A percentile compares a stretch with the other conserved stretches of the same genome.
Evolutionary conservation across 92 coral and sea anemone species (phyloP).

Genomic region (Epizoanthus rinbou): DNA sequence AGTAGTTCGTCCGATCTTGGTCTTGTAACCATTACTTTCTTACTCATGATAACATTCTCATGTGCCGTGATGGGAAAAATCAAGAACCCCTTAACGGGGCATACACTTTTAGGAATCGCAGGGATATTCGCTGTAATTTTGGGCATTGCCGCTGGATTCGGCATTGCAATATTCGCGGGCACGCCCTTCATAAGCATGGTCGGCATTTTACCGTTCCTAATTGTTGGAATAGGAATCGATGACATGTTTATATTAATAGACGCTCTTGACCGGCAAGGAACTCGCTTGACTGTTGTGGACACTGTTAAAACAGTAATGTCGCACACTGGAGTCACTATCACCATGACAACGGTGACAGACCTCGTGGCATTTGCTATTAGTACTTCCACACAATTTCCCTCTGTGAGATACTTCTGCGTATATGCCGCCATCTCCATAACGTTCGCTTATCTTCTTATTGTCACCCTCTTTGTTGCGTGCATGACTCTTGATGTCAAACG

Average conservation of each 20-base stretch:
- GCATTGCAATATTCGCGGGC: constrained; percentile 65
- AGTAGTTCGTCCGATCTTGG: constrained; percentile 46
- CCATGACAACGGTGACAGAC: constrained; percentile 96
- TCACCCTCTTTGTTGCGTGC: constrained; percentile 86
- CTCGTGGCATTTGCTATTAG: constrained; percentile 93
- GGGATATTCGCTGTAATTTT: constrained; percentile 89
- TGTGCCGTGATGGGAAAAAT: constrained; percentile 47
- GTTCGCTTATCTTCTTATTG: constrained; percentile 69
- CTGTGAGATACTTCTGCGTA: constrained; percentile 79
- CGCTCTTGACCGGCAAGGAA: constrained; percentile 79
- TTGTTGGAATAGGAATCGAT: constrained; percentile 89
- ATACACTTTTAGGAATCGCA: constrained; percentile 58
- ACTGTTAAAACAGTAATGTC: constrained; percentile 82
- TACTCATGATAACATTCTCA: constrained; percentile 42
- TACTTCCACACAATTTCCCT: constrained; percentile 85
- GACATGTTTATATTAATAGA: constrained; percentile 91
- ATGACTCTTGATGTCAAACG: constrained; percentile 75
- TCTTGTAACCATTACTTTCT: constrained; percentile 39
- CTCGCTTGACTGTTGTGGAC: constrained; percentile 54
- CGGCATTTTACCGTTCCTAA: constrained; percentile 78
- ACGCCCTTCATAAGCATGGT: constrained; percentile 77
- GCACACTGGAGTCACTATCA: constrained; percentile 83
- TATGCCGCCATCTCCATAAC: constrained; percentile 80
- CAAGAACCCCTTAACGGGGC: constrained; percentile 45
- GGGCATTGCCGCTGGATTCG: constrained; percentile 88